Conservation (phyloP, 2,113 vertebrate genomes). For the Egretta garzetta region DNA sequence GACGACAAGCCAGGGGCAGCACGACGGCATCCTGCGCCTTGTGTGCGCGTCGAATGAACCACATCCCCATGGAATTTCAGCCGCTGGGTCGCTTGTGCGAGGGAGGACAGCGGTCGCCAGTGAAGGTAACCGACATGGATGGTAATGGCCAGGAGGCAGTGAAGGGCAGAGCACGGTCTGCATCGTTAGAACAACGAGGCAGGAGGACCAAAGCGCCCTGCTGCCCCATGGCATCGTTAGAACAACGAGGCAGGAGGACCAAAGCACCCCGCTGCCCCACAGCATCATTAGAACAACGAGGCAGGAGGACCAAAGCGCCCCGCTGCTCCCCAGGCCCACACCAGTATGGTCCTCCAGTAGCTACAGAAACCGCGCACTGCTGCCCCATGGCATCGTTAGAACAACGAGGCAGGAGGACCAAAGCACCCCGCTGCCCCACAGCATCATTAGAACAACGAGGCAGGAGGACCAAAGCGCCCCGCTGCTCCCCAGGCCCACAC, state of each 20-base stretch:
- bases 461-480: not conserved
- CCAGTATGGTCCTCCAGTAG: too few relatives aligned
- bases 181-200: not conserved
- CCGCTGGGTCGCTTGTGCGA: not conserved
- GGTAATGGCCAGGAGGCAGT: not conserved
- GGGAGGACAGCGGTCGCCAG: fast-evolving
- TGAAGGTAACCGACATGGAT: not conserved
- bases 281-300: too few relatives aligned
- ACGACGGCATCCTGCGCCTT: fast-evolving
- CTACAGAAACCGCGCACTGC: too few relatives aligned
- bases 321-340: too few relatives aligned
- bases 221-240: too few relatives aligned
- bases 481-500: not conserved
- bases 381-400: too few relatives aligned
- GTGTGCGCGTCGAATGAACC: not conserved
- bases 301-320: too few relatives aligned
- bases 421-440: not conserved
- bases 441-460: not conserved
- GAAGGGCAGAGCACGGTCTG: not conserved
- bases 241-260: too few relatives aligned
- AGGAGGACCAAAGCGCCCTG: too few relatives aligned
- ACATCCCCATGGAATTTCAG: not conserved
- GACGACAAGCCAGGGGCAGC: not conserved
- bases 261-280: too few relatives aligned
- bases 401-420: not conserved